Evolutionary conservation across 2,113 vertebrate species (phyloP).

Genomic region (Python bivittatus): DNA sequence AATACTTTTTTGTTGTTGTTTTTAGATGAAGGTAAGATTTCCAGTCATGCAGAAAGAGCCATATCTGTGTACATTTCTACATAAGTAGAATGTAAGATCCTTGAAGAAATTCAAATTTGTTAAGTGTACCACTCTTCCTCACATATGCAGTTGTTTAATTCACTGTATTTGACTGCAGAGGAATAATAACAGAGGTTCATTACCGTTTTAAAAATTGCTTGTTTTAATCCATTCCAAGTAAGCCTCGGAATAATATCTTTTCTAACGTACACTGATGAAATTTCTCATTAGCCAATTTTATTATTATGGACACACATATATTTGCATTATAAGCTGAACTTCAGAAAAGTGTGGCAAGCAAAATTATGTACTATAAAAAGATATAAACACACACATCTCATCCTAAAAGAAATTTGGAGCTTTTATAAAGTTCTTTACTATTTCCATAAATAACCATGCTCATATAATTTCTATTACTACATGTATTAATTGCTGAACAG

Average conservation of each 20-base stretch:
- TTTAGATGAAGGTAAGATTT: neutral
- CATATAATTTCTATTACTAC: no score
- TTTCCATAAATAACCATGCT: no score
- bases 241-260: conserved; percentile 57
- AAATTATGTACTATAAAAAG: no score
- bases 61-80: neutral
- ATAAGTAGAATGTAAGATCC: neutral
- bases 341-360: no score
- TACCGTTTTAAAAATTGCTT: conserved; percentile 41
- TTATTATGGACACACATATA: conserved; percentile 56
- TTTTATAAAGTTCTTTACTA: no score
- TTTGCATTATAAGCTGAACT: neutral
- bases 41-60: neutral
- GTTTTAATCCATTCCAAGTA: conserved; percentile 38
- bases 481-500: no score
- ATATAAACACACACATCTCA: no score
- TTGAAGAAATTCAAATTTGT: neutral
- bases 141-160: neutral
- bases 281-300: conserved; percentile 67
- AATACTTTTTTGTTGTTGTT: neutral
- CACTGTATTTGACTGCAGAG: neutral
- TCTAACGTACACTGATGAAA: conserved; percentile 57
- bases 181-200: conserved; percentile 34
- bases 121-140: neutral
- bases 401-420: no score